Conservation (phyloP, 2,113 vertebrate species). For the Paedocypris sp. region DNA sequence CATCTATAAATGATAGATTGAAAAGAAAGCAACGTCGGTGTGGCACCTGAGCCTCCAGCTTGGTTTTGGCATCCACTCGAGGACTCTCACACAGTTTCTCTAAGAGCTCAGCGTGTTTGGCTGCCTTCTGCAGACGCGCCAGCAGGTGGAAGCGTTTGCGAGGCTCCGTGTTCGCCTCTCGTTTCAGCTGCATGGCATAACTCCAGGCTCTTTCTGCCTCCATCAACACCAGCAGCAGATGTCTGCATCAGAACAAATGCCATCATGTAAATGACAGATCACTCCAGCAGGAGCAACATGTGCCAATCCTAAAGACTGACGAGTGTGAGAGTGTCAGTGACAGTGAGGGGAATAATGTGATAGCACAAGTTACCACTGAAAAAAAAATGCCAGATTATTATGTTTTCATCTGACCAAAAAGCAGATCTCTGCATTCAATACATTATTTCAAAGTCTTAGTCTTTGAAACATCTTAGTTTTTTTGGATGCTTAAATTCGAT, state of each 20-base stretch:
- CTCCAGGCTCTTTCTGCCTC: slow-evolving; percentile 96
- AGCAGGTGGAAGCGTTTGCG: slow-evolving; percentile 91
- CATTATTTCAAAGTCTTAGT: no score
- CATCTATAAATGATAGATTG: neutral
- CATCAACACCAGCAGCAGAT: slow-evolving; percentile 88
- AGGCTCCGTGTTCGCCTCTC: slow-evolving; percentile 93
- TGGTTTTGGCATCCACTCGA: slow-evolving; percentile 89
- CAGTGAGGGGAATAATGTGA: neutral
- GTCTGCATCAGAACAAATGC: slow-evolving; percentile 62
- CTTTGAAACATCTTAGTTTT: no score
- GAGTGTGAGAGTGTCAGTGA: neutral
- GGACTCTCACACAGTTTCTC: slow-evolving; percentile 88
- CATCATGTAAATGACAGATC: no score
- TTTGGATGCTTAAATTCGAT: no score
- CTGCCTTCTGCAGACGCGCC: slow-evolving; percentile 84
- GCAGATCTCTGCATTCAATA: no score
- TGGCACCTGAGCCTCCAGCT: slow-evolving; percentile 88
- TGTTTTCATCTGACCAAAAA: no score
- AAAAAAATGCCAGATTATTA: no score
- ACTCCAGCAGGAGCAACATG: no score
- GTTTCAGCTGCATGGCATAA: slow-evolving; percentile 97
- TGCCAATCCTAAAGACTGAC: no score
- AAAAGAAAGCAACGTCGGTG: neutral
- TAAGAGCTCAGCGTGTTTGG: slow-evolving; percentile 84
- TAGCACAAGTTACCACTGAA: no score